Evolutionary conservation across 2,888 invertebrate species (phyloP), one percentile per base, ranked within the genome.

Genomic region (Temnothorax rugatulus): DNA sequence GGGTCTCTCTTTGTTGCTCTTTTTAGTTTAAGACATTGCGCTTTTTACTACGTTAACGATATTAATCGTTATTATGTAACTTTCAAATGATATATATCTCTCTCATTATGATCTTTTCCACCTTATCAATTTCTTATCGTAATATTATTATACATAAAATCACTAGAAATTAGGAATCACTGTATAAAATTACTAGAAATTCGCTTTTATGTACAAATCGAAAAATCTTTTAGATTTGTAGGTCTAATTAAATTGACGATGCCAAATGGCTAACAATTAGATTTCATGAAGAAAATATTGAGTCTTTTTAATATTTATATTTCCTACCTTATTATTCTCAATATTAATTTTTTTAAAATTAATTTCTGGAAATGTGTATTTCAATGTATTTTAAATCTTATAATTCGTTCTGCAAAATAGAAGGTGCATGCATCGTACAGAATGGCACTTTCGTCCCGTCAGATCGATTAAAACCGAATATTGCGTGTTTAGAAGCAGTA

Each of bases 401-500:
- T 34, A n/a, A 50, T 21, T 44, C n/a, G 25, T 41, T 63, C 3
- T 2, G 15, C 15, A 1, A 69, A 44, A 18, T 4, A n/a, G 8
- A 57, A 15, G 9, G 15, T n/a, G 9, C 4, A 57, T 13, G 11
- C 21, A 75, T 38, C 8, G 9, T 57, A 18, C 7, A 8, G 59
- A 66, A 41, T 15, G 8, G n/a, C 1, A 25, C 47, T 29, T 41
- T 25, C 38, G 18, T 59, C 29, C 25, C 29, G n/a, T n/a, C 18
- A 38, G n/a, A 66, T 77, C 44, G 69, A 79, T 79, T 79, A 69
- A 44, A 21, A 59, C 15, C 69, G 47, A 69, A 69, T 57, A 71
- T 81, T 18, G 79, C 79, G 47, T 71, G 69, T 25, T 81, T 38
- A 59, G 59, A 59, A 69, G 79, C 59, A 25, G n/a, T 64, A 69